Percentiles rank a stretch among this genome's conserved stretches.
These are phyloP conservation scores for Acanthornis magna DNA, from an alignment of 2,797 vertebrate genomes.

Conservation along the genomic window DNA sequence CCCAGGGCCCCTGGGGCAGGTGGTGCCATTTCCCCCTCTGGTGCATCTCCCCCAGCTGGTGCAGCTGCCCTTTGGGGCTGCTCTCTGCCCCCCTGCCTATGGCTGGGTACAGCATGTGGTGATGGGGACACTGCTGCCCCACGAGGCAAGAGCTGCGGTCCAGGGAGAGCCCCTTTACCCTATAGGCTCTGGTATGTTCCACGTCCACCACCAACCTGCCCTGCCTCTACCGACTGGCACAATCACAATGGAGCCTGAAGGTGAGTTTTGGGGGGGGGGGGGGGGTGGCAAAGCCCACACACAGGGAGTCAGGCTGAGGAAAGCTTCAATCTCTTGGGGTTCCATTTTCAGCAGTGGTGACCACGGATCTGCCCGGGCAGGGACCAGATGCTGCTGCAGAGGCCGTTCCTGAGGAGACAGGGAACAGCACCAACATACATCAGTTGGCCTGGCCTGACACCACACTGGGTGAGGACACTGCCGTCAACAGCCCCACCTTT, in stretches of 20 bases:
- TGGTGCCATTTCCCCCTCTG: not conserved
- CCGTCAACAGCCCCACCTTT: not conserved
- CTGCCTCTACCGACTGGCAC: not conserved
- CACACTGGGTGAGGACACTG: fast-evolving
- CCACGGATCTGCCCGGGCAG: not conserved
- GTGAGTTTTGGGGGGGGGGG: not conserved
- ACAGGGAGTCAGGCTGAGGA: not conserved
- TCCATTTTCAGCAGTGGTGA: not conserved
- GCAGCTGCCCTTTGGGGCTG: not conserved
- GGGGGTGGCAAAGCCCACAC: not conserved
- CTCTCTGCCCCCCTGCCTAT: not conserved
- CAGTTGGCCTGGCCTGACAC: not conserved
- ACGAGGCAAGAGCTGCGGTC: not conserved
- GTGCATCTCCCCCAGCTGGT: not conserved
- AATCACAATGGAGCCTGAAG: not conserved
- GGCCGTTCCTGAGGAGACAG: not conserved
- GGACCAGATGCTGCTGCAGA: not conserved
- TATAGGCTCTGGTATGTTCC: not conserved
- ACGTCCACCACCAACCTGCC: not conserved
- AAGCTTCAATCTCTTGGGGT: not conserved
- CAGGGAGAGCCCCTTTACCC: not conserved
- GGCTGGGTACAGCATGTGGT: not conserved
- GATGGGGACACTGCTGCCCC: not conserved
- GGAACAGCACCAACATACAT: not conserved
- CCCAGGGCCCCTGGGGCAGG: not conserved